These are phyloP conservation scores for Drosophila willistoni DNA, from an alignment of 1,140 invertebrate genomes.

Conservation along the genomic window DNA sequence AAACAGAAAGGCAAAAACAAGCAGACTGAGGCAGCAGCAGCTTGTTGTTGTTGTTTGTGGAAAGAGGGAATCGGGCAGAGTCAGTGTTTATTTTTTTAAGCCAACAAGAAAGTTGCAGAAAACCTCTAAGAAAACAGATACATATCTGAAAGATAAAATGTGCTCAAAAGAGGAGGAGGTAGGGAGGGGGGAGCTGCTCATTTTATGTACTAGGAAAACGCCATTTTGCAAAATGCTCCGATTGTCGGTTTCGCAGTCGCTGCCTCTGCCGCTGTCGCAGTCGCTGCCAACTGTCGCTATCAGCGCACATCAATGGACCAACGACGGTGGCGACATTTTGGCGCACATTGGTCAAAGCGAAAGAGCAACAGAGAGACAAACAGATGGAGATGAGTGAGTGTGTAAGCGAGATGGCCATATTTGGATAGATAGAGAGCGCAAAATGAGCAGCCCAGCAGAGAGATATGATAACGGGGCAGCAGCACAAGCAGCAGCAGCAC, in stretches of 20 bases:
- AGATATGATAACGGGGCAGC: conserved; percentile 38
- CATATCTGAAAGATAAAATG: conserved; percentile 49
- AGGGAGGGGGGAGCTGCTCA: neutral
- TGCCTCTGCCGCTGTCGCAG: conserved; percentile 38
- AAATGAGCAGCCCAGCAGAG: conserved; percentile 63
- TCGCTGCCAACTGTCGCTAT: conserved; percentile 59
- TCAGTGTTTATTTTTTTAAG: conserved; percentile 58
- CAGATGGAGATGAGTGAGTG: conserved; percentile 41
- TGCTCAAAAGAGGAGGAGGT: neutral
- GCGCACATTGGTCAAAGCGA: conserved; percentile 72
- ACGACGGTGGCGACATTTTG: conserved; percentile 77
- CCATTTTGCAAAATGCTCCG: conserved; percentile 64
- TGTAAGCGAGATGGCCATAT: conserved; percentile 62
- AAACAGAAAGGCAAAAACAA: neutral
- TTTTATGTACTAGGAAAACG: conserved; percentile 43
- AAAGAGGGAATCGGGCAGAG: conserved; percentile 28
- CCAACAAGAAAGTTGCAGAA: conserved; percentile 70
- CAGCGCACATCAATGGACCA: conserved; percentile 80
- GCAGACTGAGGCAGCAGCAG: conserved; percentile 11
- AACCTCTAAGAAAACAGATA: conserved; percentile 30
- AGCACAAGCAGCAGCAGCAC: conserved; percentile 19
- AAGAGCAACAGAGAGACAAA: conserved; percentile 42
- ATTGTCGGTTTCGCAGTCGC: conserved; percentile 25
- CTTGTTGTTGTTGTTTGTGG: conserved; percentile 47
- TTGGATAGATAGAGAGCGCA: conserved; percentile 65